Percentiles rank a stretch among this genome's conserved stretches.
These are phyloP conservation scores for Tragelaphus imberbis DNA, from an alignment of 2,113 vertebrate species.

Conservation along the genomic window DNA sequence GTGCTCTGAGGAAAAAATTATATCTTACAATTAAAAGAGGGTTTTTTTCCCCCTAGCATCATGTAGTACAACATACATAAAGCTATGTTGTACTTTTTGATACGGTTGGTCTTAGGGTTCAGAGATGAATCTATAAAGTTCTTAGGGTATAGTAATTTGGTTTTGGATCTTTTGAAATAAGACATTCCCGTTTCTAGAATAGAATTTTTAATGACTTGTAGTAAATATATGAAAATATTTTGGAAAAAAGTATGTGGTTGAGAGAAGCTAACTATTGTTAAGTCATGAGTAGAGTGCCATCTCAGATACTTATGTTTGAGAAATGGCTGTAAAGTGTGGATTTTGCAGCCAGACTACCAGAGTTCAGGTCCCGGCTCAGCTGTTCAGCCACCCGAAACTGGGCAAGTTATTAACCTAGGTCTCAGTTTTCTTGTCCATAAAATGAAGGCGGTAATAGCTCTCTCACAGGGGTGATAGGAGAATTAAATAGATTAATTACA, in stretches of 20 bases:
- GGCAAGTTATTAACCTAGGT: background rate
- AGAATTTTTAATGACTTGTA: background rate
- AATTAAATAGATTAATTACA: background rate
- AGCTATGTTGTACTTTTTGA: background rate
- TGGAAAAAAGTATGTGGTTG: background rate
- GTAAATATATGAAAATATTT: background rate
- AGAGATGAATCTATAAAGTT: background rate
- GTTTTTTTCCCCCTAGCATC: background rate
- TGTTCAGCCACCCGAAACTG: background rate
- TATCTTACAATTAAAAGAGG: background rate
- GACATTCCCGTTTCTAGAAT: background rate
- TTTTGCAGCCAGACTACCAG: background rate
- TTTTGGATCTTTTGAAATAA: background rate
- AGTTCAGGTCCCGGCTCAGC: background rate
- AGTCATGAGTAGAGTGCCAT: background rate
- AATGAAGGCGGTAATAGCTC: background rate
- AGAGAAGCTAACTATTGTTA: background rate
- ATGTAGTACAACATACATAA: background rate
- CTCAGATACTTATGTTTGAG: background rate
- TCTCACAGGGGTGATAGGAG: background rate
- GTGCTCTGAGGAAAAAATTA: background rate
- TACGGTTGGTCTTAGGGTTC: background rate
- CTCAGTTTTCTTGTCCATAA: background rate
- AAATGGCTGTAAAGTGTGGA: background rate
- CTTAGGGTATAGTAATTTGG: background rate